A percentile compares a stretch with the other conserved stretches of the same genome.
phyloP scores from a whole-genome alignment of 2,113 vertebrate genomes.

The Alectura lathami region DNA sequence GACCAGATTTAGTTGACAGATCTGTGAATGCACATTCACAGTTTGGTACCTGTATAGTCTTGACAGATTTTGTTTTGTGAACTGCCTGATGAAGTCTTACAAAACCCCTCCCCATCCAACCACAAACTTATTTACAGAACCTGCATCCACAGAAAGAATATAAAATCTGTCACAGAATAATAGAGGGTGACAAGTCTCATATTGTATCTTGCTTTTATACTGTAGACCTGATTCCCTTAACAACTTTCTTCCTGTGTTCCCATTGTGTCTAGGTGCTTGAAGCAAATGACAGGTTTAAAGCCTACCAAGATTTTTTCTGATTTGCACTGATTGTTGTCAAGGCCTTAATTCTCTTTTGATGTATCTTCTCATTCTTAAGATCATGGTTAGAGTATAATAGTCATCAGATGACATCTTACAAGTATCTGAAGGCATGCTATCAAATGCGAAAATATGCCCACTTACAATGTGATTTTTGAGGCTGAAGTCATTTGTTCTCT shows the following conservation, averaged over 20 bases:
- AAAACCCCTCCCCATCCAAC: background rate
- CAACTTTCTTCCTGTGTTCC: background rate
- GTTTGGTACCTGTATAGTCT: background rate
- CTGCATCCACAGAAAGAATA: background rate
- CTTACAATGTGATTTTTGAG: background rate
- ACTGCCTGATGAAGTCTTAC: background rate
- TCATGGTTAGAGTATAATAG: background rate
- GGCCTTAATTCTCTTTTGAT: slow-evolving; percentile 34
- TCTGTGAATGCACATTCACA: background rate
- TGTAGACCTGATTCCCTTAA: background rate
- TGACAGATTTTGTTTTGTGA: background rate
- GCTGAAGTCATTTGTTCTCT: background rate
- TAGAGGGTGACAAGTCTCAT: background rate
- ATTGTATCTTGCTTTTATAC: background rate
- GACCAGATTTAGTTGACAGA: background rate
- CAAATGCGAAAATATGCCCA: background rate
- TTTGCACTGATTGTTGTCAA: background rate
- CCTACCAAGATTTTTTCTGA: background rate
- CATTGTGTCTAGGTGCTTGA: slow-evolving; percentile 15
- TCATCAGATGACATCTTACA: background rate
- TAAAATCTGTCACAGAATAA: background rate
- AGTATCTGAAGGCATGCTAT: background rate
- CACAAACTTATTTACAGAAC: background rate
- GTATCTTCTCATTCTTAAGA: slow-evolving; percentile 7
- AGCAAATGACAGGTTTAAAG: background rate